Evolutionary conservation across 2,888 invertebrate species (phyloP).

Genomic region (Deroplatys truncata): DNA sequence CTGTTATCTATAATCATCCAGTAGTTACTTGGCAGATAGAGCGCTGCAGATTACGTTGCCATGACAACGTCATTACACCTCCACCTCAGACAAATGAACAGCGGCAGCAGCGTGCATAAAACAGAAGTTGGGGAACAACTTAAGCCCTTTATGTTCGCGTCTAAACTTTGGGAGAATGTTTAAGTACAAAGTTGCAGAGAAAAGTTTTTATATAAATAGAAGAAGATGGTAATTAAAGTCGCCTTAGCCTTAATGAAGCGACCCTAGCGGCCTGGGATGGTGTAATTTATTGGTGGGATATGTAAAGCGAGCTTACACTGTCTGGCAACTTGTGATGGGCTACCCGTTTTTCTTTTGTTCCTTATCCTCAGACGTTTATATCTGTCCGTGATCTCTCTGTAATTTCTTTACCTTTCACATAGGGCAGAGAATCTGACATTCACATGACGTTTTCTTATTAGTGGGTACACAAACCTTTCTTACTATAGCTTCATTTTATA

Average conservation of each 20-base stretch:
- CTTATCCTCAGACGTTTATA: neutral
- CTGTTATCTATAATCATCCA: no score
- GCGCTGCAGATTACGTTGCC: no score
- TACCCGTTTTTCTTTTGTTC: neutral
- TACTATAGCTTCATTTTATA: no score
- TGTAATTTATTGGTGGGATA: conserved; percentile 21
- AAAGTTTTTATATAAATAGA: conserved; percentile 12
- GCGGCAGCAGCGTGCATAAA: neutral
- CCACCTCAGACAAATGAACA: no score
- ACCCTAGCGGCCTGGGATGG: conserved; percentile 1
- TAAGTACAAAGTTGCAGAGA: conserved; percentile 8
- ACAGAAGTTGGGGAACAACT: neutral
- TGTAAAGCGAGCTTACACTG: conserved; percentile 13
- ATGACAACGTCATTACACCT: no score
- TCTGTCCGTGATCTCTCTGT: no score
- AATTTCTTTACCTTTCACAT: no score
- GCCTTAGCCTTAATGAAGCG: conserved; percentile 16
- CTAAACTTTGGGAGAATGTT: neutral
- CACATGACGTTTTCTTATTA: no score
- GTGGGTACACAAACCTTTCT: no score
- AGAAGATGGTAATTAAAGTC: conserved; percentile 16
- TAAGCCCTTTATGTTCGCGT: neutral
- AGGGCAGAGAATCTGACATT: no score
- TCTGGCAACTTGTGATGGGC: neutral
- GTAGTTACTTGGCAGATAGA: no score